Evolutionary conservation across 2,888 invertebrate genomes (phyloP).

Genomic region (Eilema griseolum): DNA sequence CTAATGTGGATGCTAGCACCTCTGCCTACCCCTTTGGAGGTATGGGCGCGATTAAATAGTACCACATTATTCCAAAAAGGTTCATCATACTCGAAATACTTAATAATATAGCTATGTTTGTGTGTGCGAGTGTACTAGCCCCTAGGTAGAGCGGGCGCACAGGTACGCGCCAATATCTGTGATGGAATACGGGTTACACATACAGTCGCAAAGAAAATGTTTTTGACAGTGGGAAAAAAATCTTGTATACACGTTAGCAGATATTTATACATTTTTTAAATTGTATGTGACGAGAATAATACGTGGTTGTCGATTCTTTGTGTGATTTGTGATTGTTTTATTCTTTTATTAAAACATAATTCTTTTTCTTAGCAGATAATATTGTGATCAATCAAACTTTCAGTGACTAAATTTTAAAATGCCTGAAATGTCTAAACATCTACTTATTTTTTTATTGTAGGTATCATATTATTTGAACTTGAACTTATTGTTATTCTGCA

Average conservation of each 20-base stretch:
- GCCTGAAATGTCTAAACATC: too few species aligned
- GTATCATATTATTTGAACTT: too few species aligned
- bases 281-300: background rate
- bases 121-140: background rate
- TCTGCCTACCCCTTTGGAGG: too few species aligned
- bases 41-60: too few species aligned
- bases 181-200: slow-evolving; percentile 76
- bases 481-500: too few species aligned
- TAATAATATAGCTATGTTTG: background rate
- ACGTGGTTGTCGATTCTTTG: too few species aligned
- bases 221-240: background rate
- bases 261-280: background rate
- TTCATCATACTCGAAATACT: background rate
- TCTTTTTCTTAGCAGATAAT: background rate
- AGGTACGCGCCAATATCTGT: slow-evolving; percentile 66
- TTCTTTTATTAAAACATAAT: background rate
- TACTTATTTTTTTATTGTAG: too few species aligned
- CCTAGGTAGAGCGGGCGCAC: slow-evolving; percentile 25
- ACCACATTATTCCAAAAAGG: background rate
- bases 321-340: background rate
- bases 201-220: slow-evolving; percentile 40
- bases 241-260: background rate
- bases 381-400: too few species aligned
- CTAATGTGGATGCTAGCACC: too few species aligned
- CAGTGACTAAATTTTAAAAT: too few species aligned